Evolutionary conservation across 2,797 vertebrate species (phyloP).

Genomic region (Malurus leucopterus): DNA sequence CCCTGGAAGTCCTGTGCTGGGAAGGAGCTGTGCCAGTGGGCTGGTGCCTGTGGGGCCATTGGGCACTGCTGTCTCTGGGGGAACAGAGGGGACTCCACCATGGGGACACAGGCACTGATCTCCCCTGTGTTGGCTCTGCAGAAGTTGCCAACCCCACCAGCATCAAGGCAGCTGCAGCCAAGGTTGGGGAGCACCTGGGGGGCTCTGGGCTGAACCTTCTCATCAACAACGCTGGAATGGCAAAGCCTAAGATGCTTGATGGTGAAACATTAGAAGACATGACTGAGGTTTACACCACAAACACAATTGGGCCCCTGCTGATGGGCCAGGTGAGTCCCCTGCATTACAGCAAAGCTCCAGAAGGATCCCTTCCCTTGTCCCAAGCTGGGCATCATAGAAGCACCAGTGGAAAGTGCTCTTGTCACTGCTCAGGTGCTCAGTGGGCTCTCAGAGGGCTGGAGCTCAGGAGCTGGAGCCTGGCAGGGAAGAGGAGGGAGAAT

Average conservation of each 20-base stretch:
- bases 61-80: background rate
- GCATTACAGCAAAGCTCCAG: background rate
- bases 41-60: accelerated
- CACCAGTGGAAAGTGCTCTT: background rate
- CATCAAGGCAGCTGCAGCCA: background rate
- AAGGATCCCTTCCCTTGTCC: background rate
- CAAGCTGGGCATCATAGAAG: background rate
- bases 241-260: accelerated
- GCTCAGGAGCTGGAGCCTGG: background rate
- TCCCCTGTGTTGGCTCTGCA: background rate
- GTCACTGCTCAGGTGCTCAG: accelerated
- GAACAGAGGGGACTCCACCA: background rate
- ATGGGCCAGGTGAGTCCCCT: slow-evolving; percentile 24
- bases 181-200: background rate
- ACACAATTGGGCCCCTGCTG: slow-evolving; percentile 1
- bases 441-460: background rate
- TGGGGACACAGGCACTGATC: accelerated
- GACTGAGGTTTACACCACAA: background rate
- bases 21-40: accelerated
- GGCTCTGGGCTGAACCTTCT: slow-evolving; percentile 25
- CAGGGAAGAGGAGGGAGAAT: background rate
- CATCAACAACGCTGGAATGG: slow-evolving; percentile 21
- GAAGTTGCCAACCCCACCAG: background rate
- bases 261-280: background rate
- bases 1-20: accelerated